Percentiles rank a stretch among this genome's conserved stretches.
These are phyloP conservation scores for Drosophila bocqueti DNA, from an alignment of 1,140 invertebrate genomes.

Conservation along the genomic window DNA sequence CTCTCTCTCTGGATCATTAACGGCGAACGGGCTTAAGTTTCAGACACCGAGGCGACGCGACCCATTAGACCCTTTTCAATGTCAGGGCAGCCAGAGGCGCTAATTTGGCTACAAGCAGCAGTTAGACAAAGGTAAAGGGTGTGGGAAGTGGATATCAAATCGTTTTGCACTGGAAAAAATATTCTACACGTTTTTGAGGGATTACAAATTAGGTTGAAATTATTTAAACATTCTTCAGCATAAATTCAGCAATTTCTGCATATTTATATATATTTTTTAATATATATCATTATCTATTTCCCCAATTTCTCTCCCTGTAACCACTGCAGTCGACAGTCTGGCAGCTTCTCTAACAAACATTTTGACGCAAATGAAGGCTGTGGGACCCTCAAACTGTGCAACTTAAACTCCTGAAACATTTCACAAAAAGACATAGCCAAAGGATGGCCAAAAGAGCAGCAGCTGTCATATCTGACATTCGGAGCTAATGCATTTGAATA, in stretches of 20 bases:
- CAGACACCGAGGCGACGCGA: conserved; percentile 54
- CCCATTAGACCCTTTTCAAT: conserved; percentile 81
- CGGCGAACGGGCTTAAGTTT: conserved; percentile 65
- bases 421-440: conserved; percentile 22
- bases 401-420: conserved; percentile 25
- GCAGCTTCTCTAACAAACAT: conserved; percentile 30
- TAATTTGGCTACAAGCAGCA: conserved; percentile 65
- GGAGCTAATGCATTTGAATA: conserved; percentile 78
- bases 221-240: not conserved
- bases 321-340: conserved; percentile 57
- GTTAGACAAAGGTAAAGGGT: conserved; percentile 22
- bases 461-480: conserved; percentile 78
- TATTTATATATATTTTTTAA: too few relatives aligned
- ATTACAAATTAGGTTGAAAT: not conserved
- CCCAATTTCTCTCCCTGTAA: conserved; percentile 11
- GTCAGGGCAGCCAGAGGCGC: conserved; percentile 58
- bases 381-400: conserved; percentile 5
- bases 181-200: not conserved
- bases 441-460: conserved; percentile 37
- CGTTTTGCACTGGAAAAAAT: conserved; percentile 9
- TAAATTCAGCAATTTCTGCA: too few relatives aligned
- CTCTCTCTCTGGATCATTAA: conserved; percentile 62
- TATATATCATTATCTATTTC: not conserved
- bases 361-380: conserved; percentile 35
- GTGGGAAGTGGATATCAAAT: conserved; percentile 11